phyloP scores from a whole-genome alignment of 2,888 invertebrate species.

The Heliconius erato region DNA sequence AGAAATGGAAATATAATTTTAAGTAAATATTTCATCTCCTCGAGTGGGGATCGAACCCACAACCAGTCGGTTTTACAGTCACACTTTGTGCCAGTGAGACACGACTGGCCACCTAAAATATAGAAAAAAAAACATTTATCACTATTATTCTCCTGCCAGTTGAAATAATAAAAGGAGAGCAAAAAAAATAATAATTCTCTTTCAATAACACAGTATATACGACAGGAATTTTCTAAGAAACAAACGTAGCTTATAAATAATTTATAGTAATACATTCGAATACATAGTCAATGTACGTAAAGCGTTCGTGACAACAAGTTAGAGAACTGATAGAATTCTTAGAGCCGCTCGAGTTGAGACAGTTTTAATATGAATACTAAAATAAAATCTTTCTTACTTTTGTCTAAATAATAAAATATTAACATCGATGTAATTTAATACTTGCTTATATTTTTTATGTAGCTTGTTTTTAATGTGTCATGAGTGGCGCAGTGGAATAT shows the following conservation, averaged over 20 bases:
- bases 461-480: too few relatives aligned
- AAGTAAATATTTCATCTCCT: too few relatives aligned
- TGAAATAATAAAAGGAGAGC: neutral
- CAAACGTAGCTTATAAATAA: conserved; percentile 15
- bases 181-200: neutral
- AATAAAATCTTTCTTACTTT: conserved; percentile 1
- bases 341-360: conserved; percentile 37
- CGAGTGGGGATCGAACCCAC: too few relatives aligned
- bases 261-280: conserved; percentile 23
- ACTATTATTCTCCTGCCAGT: neutral
- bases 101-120: too few relatives aligned
- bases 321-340: conserved; percentile 34
- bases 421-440: too few relatives aligned
- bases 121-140: neutral
- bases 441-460: too few relatives aligned
- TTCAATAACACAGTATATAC: conserved; percentile 1
- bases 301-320: conserved; percentile 35
- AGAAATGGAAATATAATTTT: too few relatives aligned
- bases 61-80: too few relatives aligned
- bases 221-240: conserved; percentile 17
- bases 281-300: conserved; percentile 42
- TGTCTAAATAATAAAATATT: neutral
- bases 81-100: too few relatives aligned
- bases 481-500: too few relatives aligned
- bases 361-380: conserved; percentile 45